phyloP scores from a whole-genome alignment of 2,113 vertebrate species.

The Corythornis cristatus region DNA sequence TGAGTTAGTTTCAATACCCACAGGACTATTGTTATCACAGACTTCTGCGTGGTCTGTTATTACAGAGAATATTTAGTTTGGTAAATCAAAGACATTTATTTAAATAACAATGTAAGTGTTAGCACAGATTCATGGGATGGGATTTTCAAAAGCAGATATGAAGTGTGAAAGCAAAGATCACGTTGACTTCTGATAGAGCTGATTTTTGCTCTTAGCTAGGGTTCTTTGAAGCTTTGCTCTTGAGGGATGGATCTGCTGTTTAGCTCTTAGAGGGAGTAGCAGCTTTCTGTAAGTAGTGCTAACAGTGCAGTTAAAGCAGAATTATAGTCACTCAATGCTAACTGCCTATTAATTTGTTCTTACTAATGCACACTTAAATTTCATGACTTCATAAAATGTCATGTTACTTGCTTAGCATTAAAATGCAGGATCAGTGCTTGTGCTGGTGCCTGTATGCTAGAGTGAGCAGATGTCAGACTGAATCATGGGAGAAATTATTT shows the following conservation, averaged over 20 bases:
- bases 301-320: neutral
- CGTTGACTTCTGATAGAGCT: rapidly evolving
- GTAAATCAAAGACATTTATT: neutral
- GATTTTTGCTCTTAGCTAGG: neutral
- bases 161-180: neutral
- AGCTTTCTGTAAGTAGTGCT: neutral
- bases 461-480: neutral
- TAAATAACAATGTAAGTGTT: neutral
- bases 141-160: neutral
- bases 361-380: neutral
- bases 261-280: neutral
- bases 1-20: neutral
- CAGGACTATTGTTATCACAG: neutral
- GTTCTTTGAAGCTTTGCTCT: neutral
- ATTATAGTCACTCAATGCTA: neutral
- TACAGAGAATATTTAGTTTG: neutral
- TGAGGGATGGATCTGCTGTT: neutral
- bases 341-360: neutral
- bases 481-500: neutral
- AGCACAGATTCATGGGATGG: neutral
- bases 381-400: neutral
- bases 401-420: neutral
- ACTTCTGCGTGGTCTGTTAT: neutral
- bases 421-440: neutral
- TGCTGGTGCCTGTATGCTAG: neutral